Evolutionary conservation across 1,140 invertebrate genomes (phyloP), one percentile per base, ranked within the genome.

Genomic region (Pygmarrhopalites habei): DNA sequence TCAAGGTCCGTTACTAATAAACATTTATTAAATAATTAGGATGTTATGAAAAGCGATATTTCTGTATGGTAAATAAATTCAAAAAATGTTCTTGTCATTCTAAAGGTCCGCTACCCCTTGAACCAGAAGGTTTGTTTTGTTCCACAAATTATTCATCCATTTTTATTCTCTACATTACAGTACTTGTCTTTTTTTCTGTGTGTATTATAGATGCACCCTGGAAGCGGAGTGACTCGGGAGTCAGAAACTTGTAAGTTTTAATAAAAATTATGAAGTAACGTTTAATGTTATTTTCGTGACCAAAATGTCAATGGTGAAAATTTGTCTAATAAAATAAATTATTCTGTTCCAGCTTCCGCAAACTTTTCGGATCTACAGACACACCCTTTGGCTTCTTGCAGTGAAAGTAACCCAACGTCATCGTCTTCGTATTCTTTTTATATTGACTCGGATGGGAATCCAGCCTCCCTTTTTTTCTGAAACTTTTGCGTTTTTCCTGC

Each of bases 171-270:
- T 23, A 29, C 25, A 52, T 21, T 28, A 26, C 14, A 29, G 7
- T 7, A 52, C 14, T 5, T 4, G 49, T 28, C 4, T 15, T 28
- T 15, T 5, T 7, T 14, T 21, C 29, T 39, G 12, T 91, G 25
- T 5, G 15, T 35, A 35, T 7, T 35, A 35, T 35, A 71, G 94
- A 98, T 77, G 95, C 95, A 65, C 85, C 89, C 0, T 92, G 88
- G 88, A 91, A 89, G 75, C 84, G 85, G 72, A 79, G 82, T 71
- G 82, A 82, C 15, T 86, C 89, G 62, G 89, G 91, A 32, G 94
- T 95, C 72, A 82, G 90, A 71, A 92, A 92, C 84, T 92, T 95
- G 92, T 95, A 84, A 86, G 89, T 26, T 86, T 65, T 62, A 14
- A 59, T 44, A 39, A 2, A n/a, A 12, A 57, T 56, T 28, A 56